Evolutionary conservation across 1,140 invertebrate genomes (phyloP).

Genomic region (Schmidtea mediterranea): DNA sequence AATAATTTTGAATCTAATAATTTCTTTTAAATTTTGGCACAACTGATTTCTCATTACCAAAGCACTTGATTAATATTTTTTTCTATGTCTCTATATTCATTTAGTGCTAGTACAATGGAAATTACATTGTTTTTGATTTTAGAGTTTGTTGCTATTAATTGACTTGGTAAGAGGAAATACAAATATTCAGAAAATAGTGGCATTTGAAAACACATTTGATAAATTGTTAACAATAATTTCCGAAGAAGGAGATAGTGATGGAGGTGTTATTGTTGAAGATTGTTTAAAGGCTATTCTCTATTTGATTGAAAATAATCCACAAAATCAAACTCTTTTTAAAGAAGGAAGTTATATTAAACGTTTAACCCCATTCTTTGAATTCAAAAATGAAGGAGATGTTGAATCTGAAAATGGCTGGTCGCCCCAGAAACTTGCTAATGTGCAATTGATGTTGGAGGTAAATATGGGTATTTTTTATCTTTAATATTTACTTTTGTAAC

Average conservation of each 20-base stretch:
- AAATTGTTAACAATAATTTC: conserved; percentile 66
- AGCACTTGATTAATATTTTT: too few relatives aligned
- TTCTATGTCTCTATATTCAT: too few relatives aligned
- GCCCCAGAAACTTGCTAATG: conserved; percentile 71
- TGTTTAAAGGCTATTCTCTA: conserved; percentile 78
- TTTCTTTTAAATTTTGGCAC: too few relatives aligned
- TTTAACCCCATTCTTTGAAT: conserved; percentile 54
- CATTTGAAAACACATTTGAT: conserved; percentile 95
- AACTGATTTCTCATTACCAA: too few relatives aligned
- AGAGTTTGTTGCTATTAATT: conserved; percentile 60
- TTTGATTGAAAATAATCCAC: conserved; percentile 69
- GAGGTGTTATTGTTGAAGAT: conserved; percentile 90
- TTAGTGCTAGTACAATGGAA: too few relatives aligned
- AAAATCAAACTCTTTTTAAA: conserved; percentile 93
- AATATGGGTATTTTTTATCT: too few relatives aligned
- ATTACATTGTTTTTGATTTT: not conserved
- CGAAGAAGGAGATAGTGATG: conserved; percentile 66
- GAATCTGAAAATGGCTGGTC: conserved; percentile 51
- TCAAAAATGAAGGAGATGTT: conserved; percentile 28
- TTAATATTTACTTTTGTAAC: not conserved
- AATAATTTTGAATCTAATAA: too few relatives aligned
- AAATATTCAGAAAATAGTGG: conserved; percentile 96
- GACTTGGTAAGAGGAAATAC: conserved; percentile 77
- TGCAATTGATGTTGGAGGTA: conserved; percentile 60
- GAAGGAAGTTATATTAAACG: conserved; percentile 71